Conservation (phyloP, 2,113 vertebrate genomes). For the Macquaria ambigua region DNA sequence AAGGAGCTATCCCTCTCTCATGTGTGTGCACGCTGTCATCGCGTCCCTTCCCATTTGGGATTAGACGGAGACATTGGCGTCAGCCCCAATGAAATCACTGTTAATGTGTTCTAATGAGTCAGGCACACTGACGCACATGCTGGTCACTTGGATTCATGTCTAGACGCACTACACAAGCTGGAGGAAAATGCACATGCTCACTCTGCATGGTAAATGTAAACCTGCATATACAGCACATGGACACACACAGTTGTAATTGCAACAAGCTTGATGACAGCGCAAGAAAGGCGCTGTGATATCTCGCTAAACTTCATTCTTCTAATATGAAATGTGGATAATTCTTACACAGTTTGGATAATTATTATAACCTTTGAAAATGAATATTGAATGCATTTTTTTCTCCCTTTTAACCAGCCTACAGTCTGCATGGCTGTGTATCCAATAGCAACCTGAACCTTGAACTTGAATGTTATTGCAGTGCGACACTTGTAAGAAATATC, state of each 20-base stretch:
- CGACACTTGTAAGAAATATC: conserved; percentile 57
- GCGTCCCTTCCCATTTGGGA: conserved; percentile 63
- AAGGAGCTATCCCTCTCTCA: conserved; percentile 63
- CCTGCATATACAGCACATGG: not conserved
- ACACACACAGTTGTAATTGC: conserved; percentile 1
- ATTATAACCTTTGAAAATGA: conserved; percentile 23
- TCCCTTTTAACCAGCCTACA: not conserved
- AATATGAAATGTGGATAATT: not conserved
- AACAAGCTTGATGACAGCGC: conserved; percentile 12
- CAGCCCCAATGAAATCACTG: conserved; percentile 73
- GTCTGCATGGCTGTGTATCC: conserved; percentile 17
- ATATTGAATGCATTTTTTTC: conserved; percentile 13
- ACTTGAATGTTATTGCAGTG: conserved; percentile 54
- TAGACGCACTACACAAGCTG: conserved; percentile 50
- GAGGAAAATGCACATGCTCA: not conserved
- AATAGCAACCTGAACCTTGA: conserved; percentile 63
- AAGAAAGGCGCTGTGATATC: conserved; percentile 2
- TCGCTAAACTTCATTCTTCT: conserved; percentile 20
- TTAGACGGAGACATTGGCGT: conserved; percentile 72
- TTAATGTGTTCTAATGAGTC: conserved; percentile 80
- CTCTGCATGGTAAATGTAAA: not conserved
- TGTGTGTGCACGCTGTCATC: conserved; percentile 64
- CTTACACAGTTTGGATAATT: not conserved
- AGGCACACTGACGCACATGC: conserved; percentile 59
- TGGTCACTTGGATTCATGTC: conserved; percentile 67